phyloP scores from a whole-genome alignment of 2,113 vertebrate genomes.

The Gavia stellata region DNA sequence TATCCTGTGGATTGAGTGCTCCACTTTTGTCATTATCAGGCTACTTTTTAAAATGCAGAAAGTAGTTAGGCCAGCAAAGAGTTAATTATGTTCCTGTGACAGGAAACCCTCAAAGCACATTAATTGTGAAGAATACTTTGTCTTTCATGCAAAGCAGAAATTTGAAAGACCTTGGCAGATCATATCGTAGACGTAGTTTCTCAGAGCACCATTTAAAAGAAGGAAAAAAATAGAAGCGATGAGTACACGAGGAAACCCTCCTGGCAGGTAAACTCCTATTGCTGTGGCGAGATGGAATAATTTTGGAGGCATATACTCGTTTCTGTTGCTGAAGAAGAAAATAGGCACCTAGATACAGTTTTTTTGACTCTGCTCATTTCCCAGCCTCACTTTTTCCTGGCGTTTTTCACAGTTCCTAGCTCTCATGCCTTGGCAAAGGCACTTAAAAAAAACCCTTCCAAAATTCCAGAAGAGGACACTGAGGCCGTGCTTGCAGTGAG shows the following conservation, averaged over 20 bases:
- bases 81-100: slow-evolving; percentile 72
- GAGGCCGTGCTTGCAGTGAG: neutral
- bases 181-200: slow-evolving; percentile 52
- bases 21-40: slow-evolving; percentile 68
- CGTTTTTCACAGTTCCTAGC: neutral
- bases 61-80: slow-evolving; percentile 75
- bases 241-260: slow-evolving; percentile 5
- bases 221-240: neutral
- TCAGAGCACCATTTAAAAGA: neutral
- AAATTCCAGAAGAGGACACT: neutral
- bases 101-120: slow-evolving; percentile 69
- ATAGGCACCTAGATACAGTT: neutral
- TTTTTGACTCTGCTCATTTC: neutral
- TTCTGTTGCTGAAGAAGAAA: neutral
- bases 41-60: slow-evolving; percentile 72
- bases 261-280: neutral
- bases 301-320: neutral
- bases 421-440: neutral
- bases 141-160: slow-evolving; percentile 68
- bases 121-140: slow-evolving; percentile 72
- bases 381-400: neutral
- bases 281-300: neutral
- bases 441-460: rapidly evolving
- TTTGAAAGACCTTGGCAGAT: slow-evolving; percentile 48
- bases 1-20: slow-evolving; percentile 73